Base-by-base conservation (phyloP, 1,140 invertebrate species). In the Tetramorium simillimum region DNA sequence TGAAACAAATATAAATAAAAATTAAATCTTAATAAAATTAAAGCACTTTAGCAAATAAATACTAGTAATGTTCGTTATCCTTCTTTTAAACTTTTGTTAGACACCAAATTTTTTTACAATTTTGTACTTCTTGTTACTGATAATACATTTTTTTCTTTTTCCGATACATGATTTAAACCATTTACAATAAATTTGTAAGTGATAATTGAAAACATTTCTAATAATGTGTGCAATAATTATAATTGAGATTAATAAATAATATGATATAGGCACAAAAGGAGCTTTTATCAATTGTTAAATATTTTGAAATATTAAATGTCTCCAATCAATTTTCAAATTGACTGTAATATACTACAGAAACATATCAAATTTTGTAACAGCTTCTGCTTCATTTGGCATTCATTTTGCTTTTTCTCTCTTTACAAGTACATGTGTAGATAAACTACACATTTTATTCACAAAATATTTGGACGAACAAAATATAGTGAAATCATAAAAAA, bases 381-480 rank as follows among this genome's bases (percentile, higher is more conserved):
- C 14, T 46, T 82, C 73, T 53, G 43, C 28, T 37, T 46, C 2
- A 43, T 73, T 58, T 58, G n/a, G n/a, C n/a, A 3, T 58, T 21
- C n/a, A 33, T 73, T 58, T 58, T 58, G 14, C 10, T 37, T 5
- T 37, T 73, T 60, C 18, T 60, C 53, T 37, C n/a, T 49, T 60
- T 37, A 62, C 10, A 10, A 28, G 1, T 21, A 10, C 37, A 49
- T 49, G 21, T 21, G 16, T 28, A 24, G 9, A 60, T 33, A 33
- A 60, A 84, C 21, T 1, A 6, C 6, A 28, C 40, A 82, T 75
- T 73, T 82, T 60, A 73, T 60, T 46, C 18, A 5, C 16, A 21
- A 18, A 84, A 75, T 60, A 82, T 73, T 60, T 58, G 24, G 24
- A 28, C 28, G 18, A 58, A 40, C 16, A 62, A 70, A 82, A 82